phyloP scores from a whole-genome alignment of 2,113 vertebrate species.

The Lathamus discolor region DNA sequence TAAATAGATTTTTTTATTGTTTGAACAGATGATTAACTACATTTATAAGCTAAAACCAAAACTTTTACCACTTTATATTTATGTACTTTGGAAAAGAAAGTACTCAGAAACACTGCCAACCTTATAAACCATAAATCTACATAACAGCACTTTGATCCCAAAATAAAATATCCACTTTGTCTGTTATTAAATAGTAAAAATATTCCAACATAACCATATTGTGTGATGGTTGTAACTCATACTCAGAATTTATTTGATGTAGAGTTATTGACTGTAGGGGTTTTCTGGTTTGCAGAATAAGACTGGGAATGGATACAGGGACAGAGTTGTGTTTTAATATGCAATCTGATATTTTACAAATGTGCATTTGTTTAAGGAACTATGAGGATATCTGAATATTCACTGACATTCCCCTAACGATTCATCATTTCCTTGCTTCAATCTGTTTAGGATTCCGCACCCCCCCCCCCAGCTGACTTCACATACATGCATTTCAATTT shows the following conservation, averaged over 20 bases:
- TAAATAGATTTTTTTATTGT: conserved; percentile 52
- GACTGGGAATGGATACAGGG: not conserved
- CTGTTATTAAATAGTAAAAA: conserved; percentile 47
- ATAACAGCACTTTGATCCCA: conserved; percentile 43
- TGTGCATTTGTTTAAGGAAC: conserved; percentile 49
- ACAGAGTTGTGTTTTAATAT: not conserved
- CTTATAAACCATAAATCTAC: conserved; percentile 45
- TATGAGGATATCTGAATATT: conserved; percentile 30
- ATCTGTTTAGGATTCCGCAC: not conserved
- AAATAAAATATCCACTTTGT: conserved; percentile 46
- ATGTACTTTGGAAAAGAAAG: conserved; percentile 53
- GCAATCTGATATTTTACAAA: conserved; percentile 22
- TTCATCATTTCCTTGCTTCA: not conserved
- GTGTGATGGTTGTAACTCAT: conserved; percentile 40
- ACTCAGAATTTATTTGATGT: conserved; percentile 30
- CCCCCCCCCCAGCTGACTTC: not conserved
- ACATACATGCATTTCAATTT: not conserved
- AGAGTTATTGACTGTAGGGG: conserved; percentile 12
- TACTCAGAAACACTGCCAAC: conserved; percentile 46
- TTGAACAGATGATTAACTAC: conserved; percentile 53
- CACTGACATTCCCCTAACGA: not conserved
- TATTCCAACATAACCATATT: conserved; percentile 18
- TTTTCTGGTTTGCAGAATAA: conserved; percentile 23
- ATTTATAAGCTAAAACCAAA: conserved; percentile 53
- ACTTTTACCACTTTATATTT: conserved; percentile 50